Conservation (phyloP, 2,797 vertebrate species). For the Distichodus sexfasciatus region DNA sequence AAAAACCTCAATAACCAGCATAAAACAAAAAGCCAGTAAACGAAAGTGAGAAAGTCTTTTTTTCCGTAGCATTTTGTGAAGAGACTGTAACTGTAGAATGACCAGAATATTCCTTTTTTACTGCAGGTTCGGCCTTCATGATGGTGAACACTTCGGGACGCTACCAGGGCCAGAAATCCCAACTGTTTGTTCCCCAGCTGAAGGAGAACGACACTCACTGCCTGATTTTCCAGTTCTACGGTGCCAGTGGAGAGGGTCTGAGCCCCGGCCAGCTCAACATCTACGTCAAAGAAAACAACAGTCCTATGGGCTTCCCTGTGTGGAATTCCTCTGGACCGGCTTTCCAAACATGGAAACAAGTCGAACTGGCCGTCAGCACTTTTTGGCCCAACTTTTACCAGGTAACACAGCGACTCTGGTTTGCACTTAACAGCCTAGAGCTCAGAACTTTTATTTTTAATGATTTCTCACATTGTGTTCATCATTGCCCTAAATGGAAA, state of each 20-base stretch:
- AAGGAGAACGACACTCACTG: slow-evolving; percentile 97
- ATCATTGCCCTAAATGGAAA: neutral
- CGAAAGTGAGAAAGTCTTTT: too few species aligned
- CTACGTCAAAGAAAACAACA: slow-evolving; percentile 90
- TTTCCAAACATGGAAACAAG: slow-evolving; percentile 81
- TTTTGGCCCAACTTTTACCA: slow-evolving; percentile 97
- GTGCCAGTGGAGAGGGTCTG: slow-evolving; percentile 79
- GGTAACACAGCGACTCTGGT: too few species aligned
- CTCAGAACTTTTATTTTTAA: neutral
- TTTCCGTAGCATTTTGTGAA: too few species aligned
- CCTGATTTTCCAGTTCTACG: slow-evolving; percentile 88
- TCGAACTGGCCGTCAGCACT: slow-evolving; percentile 92
- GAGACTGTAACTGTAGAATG: neutral
- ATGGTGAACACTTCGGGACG: slow-evolving; percentile 87
- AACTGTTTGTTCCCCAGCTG: slow-evolving; percentile 84
- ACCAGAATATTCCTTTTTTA: neutral
- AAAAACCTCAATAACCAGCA: too few species aligned
- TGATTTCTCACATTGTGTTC: neutral
- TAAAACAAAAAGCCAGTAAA: too few species aligned
- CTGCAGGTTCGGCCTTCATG: slow-evolving; percentile 83
- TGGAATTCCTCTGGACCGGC: slow-evolving; percentile 85
- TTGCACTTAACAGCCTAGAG: too few species aligned
- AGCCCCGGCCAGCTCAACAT: slow-evolving; percentile 82
- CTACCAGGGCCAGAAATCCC: slow-evolving; percentile 78
- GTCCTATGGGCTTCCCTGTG: slow-evolving; percentile 82